These are phyloP conservation scores for Lineus longissimus DNA, from an alignment of 1,140 invertebrate species.

Conservation along the genomic window DNA sequence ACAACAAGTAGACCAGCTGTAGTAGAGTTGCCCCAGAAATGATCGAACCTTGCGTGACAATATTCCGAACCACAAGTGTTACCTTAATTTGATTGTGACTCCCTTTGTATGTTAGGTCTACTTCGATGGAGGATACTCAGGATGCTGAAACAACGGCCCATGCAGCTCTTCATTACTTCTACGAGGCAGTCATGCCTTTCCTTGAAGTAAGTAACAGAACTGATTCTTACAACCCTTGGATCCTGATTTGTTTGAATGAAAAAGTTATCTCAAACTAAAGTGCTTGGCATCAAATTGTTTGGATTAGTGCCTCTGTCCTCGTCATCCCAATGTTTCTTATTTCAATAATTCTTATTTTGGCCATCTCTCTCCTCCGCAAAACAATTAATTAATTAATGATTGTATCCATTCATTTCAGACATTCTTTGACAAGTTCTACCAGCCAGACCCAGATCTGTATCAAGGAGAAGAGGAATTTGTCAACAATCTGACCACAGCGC, in stretches of 20 bases:
- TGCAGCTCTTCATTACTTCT: conserved; percentile 43
- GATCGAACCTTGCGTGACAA: too few species aligned
- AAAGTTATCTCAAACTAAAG: background rate
- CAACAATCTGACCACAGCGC: conserved; percentile 38
- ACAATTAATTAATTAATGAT: too few species aligned
- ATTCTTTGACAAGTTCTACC: conserved; percentile 47
- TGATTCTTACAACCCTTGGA: too few species aligned
- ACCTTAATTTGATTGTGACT: too few species aligned
- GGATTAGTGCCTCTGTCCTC: background rate
- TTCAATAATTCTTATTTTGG: too few species aligned
- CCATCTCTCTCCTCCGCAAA: too few species aligned
- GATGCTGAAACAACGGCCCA: conserved; percentile 38
- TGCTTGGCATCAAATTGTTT: background rate
- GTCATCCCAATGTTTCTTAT: background rate
- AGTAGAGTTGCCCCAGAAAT: too few species aligned
- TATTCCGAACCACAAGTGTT: background rate
- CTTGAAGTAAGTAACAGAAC: conserved; percentile 36
- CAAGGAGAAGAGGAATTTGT: conserved; percentile 40
- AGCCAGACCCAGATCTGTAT: conserved; percentile 42
- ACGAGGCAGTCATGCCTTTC: conserved; percentile 48
- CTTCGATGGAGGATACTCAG: conserved; percentile 21
- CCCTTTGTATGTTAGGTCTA: too few species aligned
- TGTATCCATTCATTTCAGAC: conserved; percentile 28
- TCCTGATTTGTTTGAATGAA: background rate
- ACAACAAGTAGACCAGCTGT: too few species aligned